Conservation (phyloP, 1,140 invertebrate species). For the Pemphigus obesinymphae region DNA sequence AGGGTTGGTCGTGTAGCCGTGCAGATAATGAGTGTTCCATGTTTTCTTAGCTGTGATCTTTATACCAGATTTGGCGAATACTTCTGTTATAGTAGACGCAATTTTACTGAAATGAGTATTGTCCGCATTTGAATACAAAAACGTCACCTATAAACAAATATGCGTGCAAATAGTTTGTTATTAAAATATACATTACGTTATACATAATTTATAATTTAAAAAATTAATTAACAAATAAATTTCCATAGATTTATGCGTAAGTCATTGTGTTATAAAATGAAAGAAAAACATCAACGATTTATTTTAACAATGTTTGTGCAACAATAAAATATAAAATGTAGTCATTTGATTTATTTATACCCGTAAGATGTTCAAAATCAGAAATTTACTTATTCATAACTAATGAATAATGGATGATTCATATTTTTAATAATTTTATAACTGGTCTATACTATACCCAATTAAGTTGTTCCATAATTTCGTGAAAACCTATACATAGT, state of each 20-base stretch:
- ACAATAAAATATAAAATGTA: neutral
- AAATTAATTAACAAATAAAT: no score
- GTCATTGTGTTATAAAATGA: neutral
- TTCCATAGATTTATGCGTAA: neutral
- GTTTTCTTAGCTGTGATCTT: conserved; percentile 60
- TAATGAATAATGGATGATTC: neutral
- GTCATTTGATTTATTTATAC: no score
- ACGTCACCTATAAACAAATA: conserved; percentile 69
- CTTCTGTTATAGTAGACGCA: conserved; percentile 65
- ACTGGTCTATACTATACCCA: neutral
- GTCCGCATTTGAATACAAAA: conserved; percentile 67
- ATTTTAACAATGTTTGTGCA: neutral
- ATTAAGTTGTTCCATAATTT: neutral
- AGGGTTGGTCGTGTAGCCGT: conserved; percentile 72
- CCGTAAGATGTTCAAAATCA: no score
- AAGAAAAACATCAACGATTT: neutral
- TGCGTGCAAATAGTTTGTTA: no score
- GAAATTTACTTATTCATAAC: no score
- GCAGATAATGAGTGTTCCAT: conserved; percentile 72
- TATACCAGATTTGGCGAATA: conserved; percentile 63
- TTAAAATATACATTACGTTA: no score
- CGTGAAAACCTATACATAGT: no score
- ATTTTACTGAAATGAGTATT: conserved; percentile 67
- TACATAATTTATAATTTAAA: no score
- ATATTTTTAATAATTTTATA: neutral